Evolutionary conservation across 2,797 vertebrate species (phyloP), one percentile per base, ranked within the genome.

Genomic region (Urosaurus nigricauda): DNA sequence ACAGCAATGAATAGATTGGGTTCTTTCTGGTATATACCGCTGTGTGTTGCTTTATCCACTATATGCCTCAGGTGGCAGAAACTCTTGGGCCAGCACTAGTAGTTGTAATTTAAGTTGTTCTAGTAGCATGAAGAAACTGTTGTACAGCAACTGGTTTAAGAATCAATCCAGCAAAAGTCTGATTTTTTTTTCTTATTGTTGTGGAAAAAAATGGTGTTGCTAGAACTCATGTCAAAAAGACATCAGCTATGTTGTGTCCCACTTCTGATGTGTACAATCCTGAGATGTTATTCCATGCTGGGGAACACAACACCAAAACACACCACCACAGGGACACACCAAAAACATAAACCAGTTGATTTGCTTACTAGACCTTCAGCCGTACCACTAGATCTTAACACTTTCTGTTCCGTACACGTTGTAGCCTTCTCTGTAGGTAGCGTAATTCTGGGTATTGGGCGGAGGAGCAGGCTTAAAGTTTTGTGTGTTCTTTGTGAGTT

Each of bases 361-460:
- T 43, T 87, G 87, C 91, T 94, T 91, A 93, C 94, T 83, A 83
- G 91, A 96, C 94, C 89, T 81, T 86, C 70, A 82, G 87, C 96
- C 98, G 17, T 98, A 99, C 98, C 99, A 97, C 97, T 99, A 99
- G 97, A 99, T 99, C 97, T 99, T 99, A 97, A 99, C 98, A 94
- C 99, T 99, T 96, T 99, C 99, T 95, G 99, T 99, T 97, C 99
- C 99, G 82, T 99, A 99, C 95, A 99, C 99, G 93, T 99, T 99
- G 98, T 99, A 99, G 97, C 99, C 99, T 98, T 99, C 99, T 98
- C 98, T 98, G 98, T 99, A 99, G 89, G 99, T 99, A 95, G 99
- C 98, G 87, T 99, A 99, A 98, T 99, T 99, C 98, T 99, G 99
- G 94, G 99, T 99, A 97, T 98, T 99, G 97, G 98, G 97, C 96